Base-by-base conservation (phyloP, 2,113 vertebrate species). In the Marcusenius ussheri region DNA sequence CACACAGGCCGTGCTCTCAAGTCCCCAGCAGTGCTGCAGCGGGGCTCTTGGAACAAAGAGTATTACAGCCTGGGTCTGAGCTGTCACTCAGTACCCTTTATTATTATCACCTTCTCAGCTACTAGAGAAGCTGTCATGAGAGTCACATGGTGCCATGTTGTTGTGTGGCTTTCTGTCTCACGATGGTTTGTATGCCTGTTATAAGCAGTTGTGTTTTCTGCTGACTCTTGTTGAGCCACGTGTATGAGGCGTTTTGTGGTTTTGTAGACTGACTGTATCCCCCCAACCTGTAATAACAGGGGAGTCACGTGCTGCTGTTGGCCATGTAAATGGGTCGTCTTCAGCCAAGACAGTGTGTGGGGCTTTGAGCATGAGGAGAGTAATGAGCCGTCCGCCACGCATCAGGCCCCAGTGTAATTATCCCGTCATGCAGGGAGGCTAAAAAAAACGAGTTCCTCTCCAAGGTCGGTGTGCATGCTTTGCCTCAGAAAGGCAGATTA, bases 401-500 rank as follows among this genome's bases (percentile, higher is more conserved):
- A 19, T 31, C 84, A 47, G 83, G 53, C 42, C 35, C 66, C 24
- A 42, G 45, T 89, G 56, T 90, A 90, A 89, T 90, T 66, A 86
- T 89, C 56, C 80, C 0, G 15, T 45, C 88, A 45, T 10, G 45
- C 83, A 21, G 53, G 50, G 89, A 89, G 42, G 80, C 49, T 91
- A 89, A 87, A 89, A 77, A 85, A 77, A 70, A 49, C 7, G 1
- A 31, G 53, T 80, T 49, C 50, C 51, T 24, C 74, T 89, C 45
- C 88, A 91, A 83, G 88, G 90, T 91, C 84, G 80, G 88, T n/a
- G 42, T 66, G 83, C 56, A n/a, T 84, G n/a, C 90, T 49, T 35
- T 39, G 74, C 35, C 35, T 80, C 74, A 62, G 31, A 24, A 89
- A 87, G 90, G 51, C 31, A 53, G 70, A 89, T 91, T 83, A 87